Conservation (phyloP, 2,113 vertebrate species). For the Anseranas semipalmata region DNA sequence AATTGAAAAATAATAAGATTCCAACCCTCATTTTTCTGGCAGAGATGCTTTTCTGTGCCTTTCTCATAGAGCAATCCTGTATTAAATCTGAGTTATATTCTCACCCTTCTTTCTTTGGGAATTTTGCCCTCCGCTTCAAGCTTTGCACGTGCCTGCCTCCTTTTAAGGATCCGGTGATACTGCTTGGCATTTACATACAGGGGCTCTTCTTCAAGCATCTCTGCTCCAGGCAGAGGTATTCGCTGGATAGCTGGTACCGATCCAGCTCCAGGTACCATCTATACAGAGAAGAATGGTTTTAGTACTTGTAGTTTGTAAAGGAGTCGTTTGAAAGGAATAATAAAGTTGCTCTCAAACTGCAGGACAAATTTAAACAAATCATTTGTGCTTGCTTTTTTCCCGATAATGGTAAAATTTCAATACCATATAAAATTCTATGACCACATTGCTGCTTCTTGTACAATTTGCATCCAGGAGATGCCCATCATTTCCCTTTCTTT, state of each 20-base stretch:
- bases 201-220: conserved; percentile 98
- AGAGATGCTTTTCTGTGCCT: neutral
- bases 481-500: neutral
- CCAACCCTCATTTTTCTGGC: neutral
- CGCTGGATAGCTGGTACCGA: conserved; percentile 93
- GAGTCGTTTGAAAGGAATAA: neutral
- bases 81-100: neutral
- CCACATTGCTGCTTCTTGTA: neutral
- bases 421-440: neutral
- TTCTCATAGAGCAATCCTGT: neutral
- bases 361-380: neutral
- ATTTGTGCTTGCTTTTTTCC: neutral
- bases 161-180: conserved; percentile 97
- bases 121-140: conserved; percentile 98
- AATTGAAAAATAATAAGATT: neutral
- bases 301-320: neutral
- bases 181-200: conserved; percentile 98
- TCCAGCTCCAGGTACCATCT: conserved; percentile 96
- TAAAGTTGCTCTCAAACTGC: neutral
- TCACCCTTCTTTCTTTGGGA: conserved; percentile 95
- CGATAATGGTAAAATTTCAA: neutral
- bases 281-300: neutral
- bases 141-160: conserved; percentile 94
- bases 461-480: neutral
- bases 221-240: conserved; percentile 94